Evolutionary conservation across 2,888 invertebrate genomes (phyloP).

Genomic region (Eretmocerus hayati): DNA sequence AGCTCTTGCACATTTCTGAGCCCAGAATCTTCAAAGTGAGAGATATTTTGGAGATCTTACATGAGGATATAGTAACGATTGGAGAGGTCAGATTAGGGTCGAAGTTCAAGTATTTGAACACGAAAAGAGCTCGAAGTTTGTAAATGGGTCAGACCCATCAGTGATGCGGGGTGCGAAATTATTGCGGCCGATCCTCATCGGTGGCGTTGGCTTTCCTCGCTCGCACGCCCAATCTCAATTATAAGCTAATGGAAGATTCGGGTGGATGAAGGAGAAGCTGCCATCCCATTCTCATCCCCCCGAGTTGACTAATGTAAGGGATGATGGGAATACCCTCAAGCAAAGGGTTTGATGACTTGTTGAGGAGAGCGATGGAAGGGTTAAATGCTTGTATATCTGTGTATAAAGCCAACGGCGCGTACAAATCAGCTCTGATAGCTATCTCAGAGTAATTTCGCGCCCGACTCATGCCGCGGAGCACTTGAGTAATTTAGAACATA

Average conservation of each 20-base stretch:
- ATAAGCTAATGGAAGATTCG: slow-evolving; percentile 17
- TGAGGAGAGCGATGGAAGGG: slow-evolving; percentile 14
- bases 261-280: not conserved
- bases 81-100: not conserved
- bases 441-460: slow-evolving; percentile 21
- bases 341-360: too few relatives aligned
- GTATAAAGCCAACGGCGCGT: too few relatives aligned
- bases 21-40: too few relatives aligned
- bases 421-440: slow-evolving; percentile 15
- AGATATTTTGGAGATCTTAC: too few relatives aligned
- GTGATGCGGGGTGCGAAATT: slow-evolving; percentile 4
- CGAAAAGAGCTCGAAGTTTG: too few relatives aligned
- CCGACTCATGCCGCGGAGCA: slow-evolving; percentile 9
- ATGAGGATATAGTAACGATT: too few relatives aligned
- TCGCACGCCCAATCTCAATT: slow-evolving; percentile 14
- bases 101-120: not conserved
- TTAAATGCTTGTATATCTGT: too few relatives aligned
- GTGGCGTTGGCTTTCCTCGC: slow-evolving; percentile 3
- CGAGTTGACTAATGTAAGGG: too few relatives aligned
- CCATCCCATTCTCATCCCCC: too few relatives aligned
- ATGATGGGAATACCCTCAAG: too few relatives aligned
- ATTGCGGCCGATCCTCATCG: too few relatives aligned
- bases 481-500: slow-evolving; percentile 22
- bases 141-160: slow-evolving; percentile 18
- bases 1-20: too few relatives aligned